These are phyloP conservation scores for Archilochus colubris DNA, from an alignment of 2,113 vertebrate genomes.

Conservation along the genomic window DNA sequence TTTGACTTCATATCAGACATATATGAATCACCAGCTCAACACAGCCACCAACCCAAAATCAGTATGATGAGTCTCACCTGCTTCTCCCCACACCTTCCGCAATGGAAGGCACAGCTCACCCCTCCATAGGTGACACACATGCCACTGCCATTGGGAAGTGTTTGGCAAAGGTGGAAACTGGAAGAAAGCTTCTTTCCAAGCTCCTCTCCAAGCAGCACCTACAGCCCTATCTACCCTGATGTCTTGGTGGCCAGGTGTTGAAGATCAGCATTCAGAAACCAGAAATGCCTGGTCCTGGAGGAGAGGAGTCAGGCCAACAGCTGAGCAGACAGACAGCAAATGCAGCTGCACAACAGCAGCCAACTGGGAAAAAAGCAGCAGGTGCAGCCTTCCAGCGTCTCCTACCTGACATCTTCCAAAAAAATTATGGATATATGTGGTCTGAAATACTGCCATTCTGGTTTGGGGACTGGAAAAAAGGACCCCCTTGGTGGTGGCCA, in stretches of 20 bases:
- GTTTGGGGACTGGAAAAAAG: neutral
- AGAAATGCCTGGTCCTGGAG: neutral
- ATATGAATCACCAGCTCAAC: neutral
- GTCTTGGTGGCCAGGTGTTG: accelerated
- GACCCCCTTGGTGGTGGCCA: neutral
- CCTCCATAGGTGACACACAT: neutral
- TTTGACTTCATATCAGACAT: neutral
- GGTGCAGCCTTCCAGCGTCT: neutral
- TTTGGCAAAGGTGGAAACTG: neutral
- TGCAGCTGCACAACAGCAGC: accelerated
- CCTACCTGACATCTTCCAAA: neutral
- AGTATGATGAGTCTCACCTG: neutral
- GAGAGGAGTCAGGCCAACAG: neutral
- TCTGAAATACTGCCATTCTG: neutral
- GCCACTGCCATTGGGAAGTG: neutral
- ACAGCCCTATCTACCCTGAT: neutral
- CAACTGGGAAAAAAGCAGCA: neutral
- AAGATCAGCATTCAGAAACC: neutral
- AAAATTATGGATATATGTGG: neutral
- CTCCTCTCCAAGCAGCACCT: neutral
- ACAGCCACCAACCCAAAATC: neutral
- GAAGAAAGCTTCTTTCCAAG: neutral
- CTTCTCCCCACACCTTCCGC: neutral
- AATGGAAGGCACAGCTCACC: neutral
- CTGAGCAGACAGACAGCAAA: neutral